These are phyloP conservation scores for Sycobia sp. DNA, from an alignment of 1,140 invertebrate genomes.

Conservation along the genomic window DNA sequence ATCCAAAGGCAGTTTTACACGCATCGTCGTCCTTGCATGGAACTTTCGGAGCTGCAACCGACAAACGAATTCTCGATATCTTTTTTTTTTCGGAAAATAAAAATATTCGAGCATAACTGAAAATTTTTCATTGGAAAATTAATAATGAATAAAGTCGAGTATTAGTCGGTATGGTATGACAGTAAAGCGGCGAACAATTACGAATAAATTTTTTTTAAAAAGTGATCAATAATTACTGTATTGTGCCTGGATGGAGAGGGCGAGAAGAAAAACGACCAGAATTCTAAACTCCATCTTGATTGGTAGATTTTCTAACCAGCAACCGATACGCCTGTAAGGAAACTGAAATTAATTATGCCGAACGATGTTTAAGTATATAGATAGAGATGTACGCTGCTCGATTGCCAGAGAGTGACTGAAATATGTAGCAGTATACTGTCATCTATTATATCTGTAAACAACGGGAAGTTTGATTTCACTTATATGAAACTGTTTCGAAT, in stretches of 20 bases:
- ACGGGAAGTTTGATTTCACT: no score
- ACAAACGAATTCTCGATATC: no score
- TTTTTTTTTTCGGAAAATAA: no score
- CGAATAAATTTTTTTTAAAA: neutral
- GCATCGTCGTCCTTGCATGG: neutral
- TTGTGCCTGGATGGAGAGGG: neutral
- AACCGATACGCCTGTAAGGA: no score
- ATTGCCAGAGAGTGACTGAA: constrained; percentile 1
- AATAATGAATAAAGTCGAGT: no score
- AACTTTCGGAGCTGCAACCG: neutral
- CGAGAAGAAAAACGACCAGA: neutral
- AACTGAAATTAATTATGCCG: no score
- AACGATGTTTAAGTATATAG: neutral
- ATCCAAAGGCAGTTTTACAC: neutral
- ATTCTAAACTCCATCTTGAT: constrained; percentile 3
- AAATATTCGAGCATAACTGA: neutral
- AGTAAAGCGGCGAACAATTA: no score
- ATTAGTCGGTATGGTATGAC: no score
- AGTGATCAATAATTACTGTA: constrained; percentile 8
- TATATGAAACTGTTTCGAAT: no score
- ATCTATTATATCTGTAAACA: no score
- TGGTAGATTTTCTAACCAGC: no score
- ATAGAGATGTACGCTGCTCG: neutral
- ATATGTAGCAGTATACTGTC: no score
- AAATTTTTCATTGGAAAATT: neutral